phyloP scores from a whole-genome alignment of 1,140 invertebrate species.

The Sycophila sp. region DNA sequence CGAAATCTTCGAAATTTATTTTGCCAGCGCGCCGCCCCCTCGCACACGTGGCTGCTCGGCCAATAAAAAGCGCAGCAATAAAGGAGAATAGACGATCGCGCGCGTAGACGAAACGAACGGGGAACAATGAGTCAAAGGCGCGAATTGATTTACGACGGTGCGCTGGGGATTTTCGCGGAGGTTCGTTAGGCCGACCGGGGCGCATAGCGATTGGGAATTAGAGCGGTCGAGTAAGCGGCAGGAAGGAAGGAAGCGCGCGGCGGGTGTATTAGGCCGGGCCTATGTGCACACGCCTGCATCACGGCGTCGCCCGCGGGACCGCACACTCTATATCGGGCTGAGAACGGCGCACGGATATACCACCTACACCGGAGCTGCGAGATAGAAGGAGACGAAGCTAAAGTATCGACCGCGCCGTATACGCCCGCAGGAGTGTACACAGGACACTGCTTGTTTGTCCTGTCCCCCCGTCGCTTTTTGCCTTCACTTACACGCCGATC shows the following conservation, averaged over 20 bases:
- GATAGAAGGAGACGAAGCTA: neutral
- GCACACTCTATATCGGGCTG: neutral
- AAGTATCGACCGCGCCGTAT: conserved; percentile 21
- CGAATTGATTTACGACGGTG: conserved; percentile 17
- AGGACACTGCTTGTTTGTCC: neutral
- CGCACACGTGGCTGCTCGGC: no score
- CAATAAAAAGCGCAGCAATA: neutral
- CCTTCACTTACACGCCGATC: no score
- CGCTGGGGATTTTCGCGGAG: neutral
- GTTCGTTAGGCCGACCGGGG: neutral
- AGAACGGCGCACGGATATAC: neutral
- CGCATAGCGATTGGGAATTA: conserved; percentile 37
- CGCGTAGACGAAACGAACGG: neutral
- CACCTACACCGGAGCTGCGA: no score
- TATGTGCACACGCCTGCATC: no score
- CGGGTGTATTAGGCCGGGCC: no score
- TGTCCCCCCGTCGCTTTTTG: no score
- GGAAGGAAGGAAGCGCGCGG: neutral
- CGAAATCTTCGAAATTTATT: no score
- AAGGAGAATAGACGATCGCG: neutral
- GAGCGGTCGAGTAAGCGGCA: conserved; percentile 12
- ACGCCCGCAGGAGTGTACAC: neutral
- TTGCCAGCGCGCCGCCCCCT: neutral
- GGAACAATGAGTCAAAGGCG: neutral
- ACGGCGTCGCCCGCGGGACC: neutral